Base-by-base conservation (phyloP, 2,888 invertebrate species). In the Pycnomerus fuliginosus region DNA sequence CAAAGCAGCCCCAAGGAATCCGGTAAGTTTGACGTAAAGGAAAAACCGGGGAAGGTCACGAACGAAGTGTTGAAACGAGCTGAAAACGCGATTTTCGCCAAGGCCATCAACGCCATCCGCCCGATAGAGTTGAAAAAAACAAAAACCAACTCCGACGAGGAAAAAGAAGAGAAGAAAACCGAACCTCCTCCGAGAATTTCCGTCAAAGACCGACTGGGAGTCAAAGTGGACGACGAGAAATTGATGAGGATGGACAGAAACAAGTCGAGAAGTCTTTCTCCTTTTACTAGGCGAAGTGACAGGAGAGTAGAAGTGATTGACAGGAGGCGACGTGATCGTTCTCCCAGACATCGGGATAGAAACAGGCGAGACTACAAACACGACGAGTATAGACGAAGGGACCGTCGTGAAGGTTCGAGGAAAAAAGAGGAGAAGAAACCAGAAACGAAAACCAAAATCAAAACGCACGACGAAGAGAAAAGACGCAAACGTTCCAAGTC, bases 71-170 rank as follows among this genome's bases (percentile, higher is more conserved):
- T 94, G 33, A 92, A 93, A 65, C 79, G 91, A 53, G 93, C 94
- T 1, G 93, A 94, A 74, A 92, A 93, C 68, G 92, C 89, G 0
- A 87, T 94, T 57, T 90, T 93, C 68, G 88, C 92, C 25, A 90
- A 93, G 70, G 89, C 89, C 1, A 87, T 89, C 27, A 89, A 85
- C 62, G 87, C 90, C 0, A 82, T 88, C 29, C 77, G 85, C 43
- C 86, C 87, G 0, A 82, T 85, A 35, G 87, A 87, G 73, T 84
- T 84, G 33, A 86, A 85, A 63, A 86, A 85, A 67, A 83, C 80
- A 8, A 83, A 85, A 64, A 66, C 84, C 16, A 84, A 85, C 63
- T 75, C 79, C 2, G 79, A 78, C 48, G 80, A 72, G 42, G 50
- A 55, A 15, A 37, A 44, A 10, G 44, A 44, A 12, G 15, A 16